phyloP scores from a whole-genome alignment of 1,140 invertebrate genomes.

The Drosophila santomea region DNA sequence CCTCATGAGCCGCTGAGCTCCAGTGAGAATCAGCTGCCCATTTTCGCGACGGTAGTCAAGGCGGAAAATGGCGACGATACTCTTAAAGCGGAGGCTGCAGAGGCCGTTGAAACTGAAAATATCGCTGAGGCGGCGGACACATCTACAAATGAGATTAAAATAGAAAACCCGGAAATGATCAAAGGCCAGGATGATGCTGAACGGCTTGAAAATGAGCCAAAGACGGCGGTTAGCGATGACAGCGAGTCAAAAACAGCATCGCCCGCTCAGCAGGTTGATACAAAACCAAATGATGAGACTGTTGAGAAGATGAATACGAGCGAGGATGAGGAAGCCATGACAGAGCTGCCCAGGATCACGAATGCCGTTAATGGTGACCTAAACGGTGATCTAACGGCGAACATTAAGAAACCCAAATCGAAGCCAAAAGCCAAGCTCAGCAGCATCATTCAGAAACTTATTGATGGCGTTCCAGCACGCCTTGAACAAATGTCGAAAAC shows the following conservation, averaged over 20 bases:
- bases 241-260: slow-evolving; percentile 6
- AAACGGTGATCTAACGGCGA: slow-evolving; percentile 52
- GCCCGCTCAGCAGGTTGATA: slow-evolving; percentile 9
- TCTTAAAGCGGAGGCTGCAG: slow-evolving; percentile 46
- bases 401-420: slow-evolving; percentile 52
- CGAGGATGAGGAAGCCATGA: slow-evolving; percentile 62
- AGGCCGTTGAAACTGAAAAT: slow-evolving; percentile 12
- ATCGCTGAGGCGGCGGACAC: not conserved
- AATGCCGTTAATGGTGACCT: slow-evolving; percentile 55
- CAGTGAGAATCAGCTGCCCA: slow-evolving; percentile 45
- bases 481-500: slow-evolving; percentile 73
- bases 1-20: slow-evolving; percentile 85
- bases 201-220: slow-evolving; percentile 16
- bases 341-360: slow-evolving; percentile 3
- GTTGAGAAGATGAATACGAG: slow-evolving; percentile 80
- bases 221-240: slow-evolving; percentile 11
- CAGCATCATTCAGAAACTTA: slow-evolving; percentile 81
- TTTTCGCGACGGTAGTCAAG: slow-evolving; percentile 47
- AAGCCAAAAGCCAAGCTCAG: slow-evolving; percentile 75
- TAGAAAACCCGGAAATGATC: slow-evolving; percentile 40
- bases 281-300: slow-evolving; percentile 31
- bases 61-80: slow-evolving; percentile 68
- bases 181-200: slow-evolving; percentile 38
- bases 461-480: slow-evolving; percentile 75
- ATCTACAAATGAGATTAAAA: slow-evolving; percentile 47